phyloP scores from a whole-genome alignment of 2,888 invertebrate genomes.

The Hanleya hanleyi region DNA sequence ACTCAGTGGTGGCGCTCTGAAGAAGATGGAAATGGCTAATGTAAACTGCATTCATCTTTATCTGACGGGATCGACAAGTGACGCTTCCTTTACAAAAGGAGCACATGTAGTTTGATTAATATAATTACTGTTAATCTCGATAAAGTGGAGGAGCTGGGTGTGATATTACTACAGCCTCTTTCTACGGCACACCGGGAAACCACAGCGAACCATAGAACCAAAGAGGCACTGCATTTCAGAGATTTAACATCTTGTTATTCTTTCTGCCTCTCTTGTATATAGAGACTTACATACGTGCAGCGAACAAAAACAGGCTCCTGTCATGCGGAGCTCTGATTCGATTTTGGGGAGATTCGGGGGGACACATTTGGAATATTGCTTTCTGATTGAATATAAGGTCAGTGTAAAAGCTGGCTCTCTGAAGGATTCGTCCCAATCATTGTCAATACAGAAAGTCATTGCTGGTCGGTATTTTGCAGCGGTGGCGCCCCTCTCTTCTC shows the following conservation, averaged over 20 bases:
- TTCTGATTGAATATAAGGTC: background rate
- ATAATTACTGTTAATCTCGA: background rate
- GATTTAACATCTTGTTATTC: background rate
- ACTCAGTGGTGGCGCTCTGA: background rate
- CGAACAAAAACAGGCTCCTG: background rate
- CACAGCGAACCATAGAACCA: too few relatives aligned
- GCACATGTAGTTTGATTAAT: background rate
- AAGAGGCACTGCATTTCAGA: background rate
- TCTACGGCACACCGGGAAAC: background rate
- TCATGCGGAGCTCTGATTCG: background rate
- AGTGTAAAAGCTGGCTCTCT: too few relatives aligned
- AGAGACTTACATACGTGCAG: background rate
- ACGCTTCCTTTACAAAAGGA: background rate
- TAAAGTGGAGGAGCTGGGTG: background rate
- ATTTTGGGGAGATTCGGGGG: background rate
- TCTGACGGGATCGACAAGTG: background rate
- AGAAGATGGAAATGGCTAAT: background rate
- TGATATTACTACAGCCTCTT: background rate
- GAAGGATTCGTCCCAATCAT: too few relatives aligned
- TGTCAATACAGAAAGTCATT: too few relatives aligned
- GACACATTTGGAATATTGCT: constrained; percentile 6
- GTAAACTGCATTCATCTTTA: background rate
- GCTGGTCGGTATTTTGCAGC: too few relatives aligned
- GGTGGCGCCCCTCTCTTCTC: too few relatives aligned
- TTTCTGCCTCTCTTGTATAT: background rate